A percentile compares a stretch with the other conserved stretches of the same genome.
phyloP scores from a whole-genome alignment of 1,140 invertebrate genomes.

The Bombus consobrinus region DNA sequence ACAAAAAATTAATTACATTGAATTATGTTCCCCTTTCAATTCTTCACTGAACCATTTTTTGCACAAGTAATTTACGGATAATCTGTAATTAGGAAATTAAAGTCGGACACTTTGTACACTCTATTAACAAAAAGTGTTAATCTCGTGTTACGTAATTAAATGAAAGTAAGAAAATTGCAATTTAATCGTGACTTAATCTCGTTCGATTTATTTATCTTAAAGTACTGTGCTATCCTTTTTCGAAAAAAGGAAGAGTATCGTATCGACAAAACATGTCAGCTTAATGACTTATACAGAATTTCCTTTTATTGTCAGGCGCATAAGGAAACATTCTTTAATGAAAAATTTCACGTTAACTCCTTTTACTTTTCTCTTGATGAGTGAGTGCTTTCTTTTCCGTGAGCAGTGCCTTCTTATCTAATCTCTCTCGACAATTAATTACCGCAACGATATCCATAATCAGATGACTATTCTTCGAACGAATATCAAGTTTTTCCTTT shows the following conservation, averaged over 20 bases:
- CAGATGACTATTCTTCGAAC: conserved; percentile 3
- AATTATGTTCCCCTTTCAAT: not conserved
- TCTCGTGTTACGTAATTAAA: not conserved
- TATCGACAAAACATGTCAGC: not conserved
- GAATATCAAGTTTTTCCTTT: not conserved
- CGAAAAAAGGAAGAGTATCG: not conserved
- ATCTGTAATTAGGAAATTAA: not conserved
- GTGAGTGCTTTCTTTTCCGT: conserved; percentile 51
- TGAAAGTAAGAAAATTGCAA: not conserved
- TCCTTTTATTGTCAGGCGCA: conserved; percentile 32
- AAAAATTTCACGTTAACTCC: conserved; percentile 38
- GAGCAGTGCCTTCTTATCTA: not conserved
- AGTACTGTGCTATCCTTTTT: not conserved
- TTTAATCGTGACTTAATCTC: not conserved
- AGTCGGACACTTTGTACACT: no score
- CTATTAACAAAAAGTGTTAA: not conserved
- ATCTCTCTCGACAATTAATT: conserved; percentile 49
- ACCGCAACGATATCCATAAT: conserved; percentile 1
- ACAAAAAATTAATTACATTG: not conserved
- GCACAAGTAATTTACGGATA: not conserved
- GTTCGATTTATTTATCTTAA: no score
- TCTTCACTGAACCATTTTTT: not conserved
- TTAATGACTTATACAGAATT: conserved; percentile 38
- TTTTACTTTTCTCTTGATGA: conserved; percentile 55
- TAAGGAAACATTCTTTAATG: conserved; percentile 44